phyloP scores from a whole-genome alignment of 2,797 vertebrate species.

The Pelochelys cantorii region DNA sequence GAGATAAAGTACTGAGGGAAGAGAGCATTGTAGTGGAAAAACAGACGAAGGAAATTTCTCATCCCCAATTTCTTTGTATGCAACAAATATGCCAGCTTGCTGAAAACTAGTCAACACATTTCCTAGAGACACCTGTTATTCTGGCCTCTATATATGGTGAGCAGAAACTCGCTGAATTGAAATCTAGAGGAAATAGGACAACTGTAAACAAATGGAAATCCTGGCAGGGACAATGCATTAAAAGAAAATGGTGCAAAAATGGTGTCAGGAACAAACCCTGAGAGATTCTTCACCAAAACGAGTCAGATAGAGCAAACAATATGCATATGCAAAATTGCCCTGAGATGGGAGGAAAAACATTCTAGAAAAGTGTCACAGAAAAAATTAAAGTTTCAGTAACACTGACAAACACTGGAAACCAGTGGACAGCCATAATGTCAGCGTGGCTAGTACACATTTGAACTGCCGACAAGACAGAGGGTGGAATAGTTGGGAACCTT shows the following conservation, averaged over 20 bases:
- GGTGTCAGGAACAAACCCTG: rapidly evolving
- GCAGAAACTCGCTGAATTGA: rapidly evolving
- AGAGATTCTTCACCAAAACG: rapidly evolving
- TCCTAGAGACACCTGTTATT: conserved; percentile 4
- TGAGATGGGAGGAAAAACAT: rapidly evolving
- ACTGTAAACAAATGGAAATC: neutral
- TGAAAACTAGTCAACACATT: neutral
- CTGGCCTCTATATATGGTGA: neutral
- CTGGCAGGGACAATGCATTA: neutral
- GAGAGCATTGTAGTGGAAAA: neutral
- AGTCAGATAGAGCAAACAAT: neutral
- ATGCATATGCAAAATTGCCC: neutral
- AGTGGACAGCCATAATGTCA: neutral
- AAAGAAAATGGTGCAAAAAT: neutral
- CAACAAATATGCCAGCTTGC: neutral
- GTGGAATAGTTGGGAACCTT: neutral
- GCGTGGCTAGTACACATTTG: neutral
- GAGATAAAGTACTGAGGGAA: neutral
- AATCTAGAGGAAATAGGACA: neutral
- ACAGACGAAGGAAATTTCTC: neutral
- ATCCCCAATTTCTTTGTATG: neutral
- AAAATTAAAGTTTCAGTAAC: neutral
- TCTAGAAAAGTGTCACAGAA: neutral
- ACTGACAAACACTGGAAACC: neutral
- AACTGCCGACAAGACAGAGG: neutral